These are phyloP conservation scores for Tinea pellionella DNA, from an alignment of 2,888 invertebrate genomes.

Conservation along the genomic window DNA sequence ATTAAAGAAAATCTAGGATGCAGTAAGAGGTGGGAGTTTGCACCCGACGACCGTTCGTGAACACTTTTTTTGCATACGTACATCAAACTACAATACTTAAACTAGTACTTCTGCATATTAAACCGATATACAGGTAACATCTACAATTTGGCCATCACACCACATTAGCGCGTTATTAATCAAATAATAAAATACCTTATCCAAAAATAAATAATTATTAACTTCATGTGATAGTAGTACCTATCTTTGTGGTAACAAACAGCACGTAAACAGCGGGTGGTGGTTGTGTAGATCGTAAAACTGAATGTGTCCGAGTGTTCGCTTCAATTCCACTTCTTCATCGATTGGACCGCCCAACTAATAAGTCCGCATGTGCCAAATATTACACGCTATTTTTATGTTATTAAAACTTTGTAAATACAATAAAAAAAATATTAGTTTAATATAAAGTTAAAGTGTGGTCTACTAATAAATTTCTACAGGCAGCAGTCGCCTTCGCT, in stretches of 20 bases:
- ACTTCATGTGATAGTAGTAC: background rate
- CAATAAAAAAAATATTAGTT: too few species aligned
- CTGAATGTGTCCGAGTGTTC: conserved; percentile 58
- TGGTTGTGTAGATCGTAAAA: conserved; percentile 52
- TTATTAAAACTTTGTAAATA: background rate
- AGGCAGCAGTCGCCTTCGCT: too few species aligned
- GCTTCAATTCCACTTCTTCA: conserved; percentile 14
- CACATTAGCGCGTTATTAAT: background rate
- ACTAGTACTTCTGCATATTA: too few species aligned
- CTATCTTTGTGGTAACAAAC: conserved; percentile 43
- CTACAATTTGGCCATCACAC: too few species aligned
- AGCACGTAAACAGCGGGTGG: conserved; percentile 52
- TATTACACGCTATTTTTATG: background rate
- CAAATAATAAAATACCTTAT: background rate
- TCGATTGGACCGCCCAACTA: background rate
- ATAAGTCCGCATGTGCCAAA: background rate
- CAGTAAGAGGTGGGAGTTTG: too few species aligned
- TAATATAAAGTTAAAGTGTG: too few species aligned
- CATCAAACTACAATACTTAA: too few species aligned
- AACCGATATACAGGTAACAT: too few species aligned
- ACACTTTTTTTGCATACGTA: too few species aligned
- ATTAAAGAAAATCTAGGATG: too few species aligned
- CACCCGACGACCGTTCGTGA: too few species aligned
- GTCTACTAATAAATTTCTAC: too few species aligned
- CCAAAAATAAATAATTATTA: background rate